Evolutionary conservation across 2,888 invertebrate genomes (phyloP), one percentile per base, ranked within the genome.

Genomic region (Serripes groenlandicus): DNA sequence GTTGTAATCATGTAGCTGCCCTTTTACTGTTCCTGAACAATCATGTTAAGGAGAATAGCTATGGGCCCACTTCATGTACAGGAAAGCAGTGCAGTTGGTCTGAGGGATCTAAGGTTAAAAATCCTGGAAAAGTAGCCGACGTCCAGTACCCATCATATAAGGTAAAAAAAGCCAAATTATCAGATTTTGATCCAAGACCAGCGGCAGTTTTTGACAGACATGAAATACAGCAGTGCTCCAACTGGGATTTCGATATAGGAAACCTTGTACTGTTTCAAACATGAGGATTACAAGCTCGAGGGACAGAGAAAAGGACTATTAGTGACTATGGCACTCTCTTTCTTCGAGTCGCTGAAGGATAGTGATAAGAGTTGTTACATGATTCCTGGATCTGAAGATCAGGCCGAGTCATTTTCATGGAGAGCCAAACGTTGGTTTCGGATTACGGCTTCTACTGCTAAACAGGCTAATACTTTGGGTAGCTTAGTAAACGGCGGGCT

Each of bases 1-100:
- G 66, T 21, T 73, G 78, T 52, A 73, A 72, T 26, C 68, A 78
- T 78, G 78, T 78, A 28, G 73, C 78, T 52, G 78, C 78, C 32
- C 18, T 78, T 18, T 15, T 73, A 21, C 15, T 68, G 7, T 30
- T 26, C 5, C 5, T 78, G 11, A 26, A 68, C 26, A 58, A 66
- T 30, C 68, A 78, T 28, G 49, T 35, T 37, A 35, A 68, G 34
- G 58, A 56, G 23, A 26, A 0, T 56, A 58, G 37, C 5, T 35
- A 56, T 2, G 56, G 23, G 11, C 11, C 56, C 2, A 56, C 21
- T 3, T 56, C 56, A 1, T 56, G 56, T 23, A 56, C 56, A 3
- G 23, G 56, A 11, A 56, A 56, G 23, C 56, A 21, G 11, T 56
- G 56, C 23, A 2, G 23, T 2, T 56, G 56, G 56, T 23, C 21